phyloP scores from a whole-genome alignment of 2,797 vertebrate genomes.

The Botia kubotai region DNA sequence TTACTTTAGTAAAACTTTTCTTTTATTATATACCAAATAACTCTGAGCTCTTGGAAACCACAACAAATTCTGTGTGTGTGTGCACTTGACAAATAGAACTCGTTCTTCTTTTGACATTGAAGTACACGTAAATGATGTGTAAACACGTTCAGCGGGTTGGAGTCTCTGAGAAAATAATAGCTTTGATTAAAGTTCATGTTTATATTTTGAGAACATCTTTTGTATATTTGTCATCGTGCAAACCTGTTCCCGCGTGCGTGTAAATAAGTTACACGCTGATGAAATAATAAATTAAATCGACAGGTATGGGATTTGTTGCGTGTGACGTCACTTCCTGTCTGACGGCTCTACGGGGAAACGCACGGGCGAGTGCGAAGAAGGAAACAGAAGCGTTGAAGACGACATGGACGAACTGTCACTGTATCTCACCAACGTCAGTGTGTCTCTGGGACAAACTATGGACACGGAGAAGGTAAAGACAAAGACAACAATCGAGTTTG shows the following conservation, averaged over 20 bases:
- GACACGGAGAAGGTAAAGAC: slow-evolving; percentile 75
- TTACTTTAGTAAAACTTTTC: too few species aligned
- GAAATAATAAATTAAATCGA: not conserved
- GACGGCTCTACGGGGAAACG: slow-evolving; percentile 3
- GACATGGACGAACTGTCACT: slow-evolving; percentile 74
- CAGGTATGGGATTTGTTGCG: not conserved
- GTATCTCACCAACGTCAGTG: slow-evolving; percentile 72
- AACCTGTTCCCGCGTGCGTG: not conserved
- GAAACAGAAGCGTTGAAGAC: slow-evolving; percentile 22
- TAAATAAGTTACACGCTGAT: not conserved
- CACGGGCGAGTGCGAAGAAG: not conserved
- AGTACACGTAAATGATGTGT: too few species aligned
- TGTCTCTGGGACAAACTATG: slow-evolving; percentile 76
- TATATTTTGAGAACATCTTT: not conserved
- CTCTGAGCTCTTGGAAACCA: too few species aligned
- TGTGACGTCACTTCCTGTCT: slow-evolving; percentile 42
- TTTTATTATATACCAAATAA: too few species aligned
- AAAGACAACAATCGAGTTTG: not conserved
- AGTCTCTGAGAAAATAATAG: not conserved
- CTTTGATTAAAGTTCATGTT: not conserved
- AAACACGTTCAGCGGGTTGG: not conserved
- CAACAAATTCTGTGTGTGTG: too few species aligned
- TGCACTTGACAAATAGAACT: too few species aligned
- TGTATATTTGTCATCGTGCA: not conserved
- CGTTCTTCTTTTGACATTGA: too few species aligned